phyloP scores from a whole-genome alignment of 2,113 vertebrate species.

The Tor tambroides region DNA sequence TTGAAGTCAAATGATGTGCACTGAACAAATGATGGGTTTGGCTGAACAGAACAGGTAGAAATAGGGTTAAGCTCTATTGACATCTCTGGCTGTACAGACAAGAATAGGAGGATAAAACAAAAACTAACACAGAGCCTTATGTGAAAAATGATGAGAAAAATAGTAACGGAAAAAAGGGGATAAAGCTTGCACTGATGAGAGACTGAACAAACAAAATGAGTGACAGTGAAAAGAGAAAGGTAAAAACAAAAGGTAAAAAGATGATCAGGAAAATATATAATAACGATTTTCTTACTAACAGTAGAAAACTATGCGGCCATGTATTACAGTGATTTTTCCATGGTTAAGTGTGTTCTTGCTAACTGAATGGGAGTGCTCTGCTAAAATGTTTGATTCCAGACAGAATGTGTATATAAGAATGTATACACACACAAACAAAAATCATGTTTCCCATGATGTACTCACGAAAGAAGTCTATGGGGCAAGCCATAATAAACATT shows the following conservation, averaged over 20 bases:
- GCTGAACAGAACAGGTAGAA: background rate
- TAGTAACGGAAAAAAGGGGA: background rate
- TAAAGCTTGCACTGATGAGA: constrained; percentile 49
- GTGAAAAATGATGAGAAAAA: background rate
- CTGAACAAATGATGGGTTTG: background rate
- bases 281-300: background rate
- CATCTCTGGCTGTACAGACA: background rate
- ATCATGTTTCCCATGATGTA: background rate
- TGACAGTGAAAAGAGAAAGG: constrained; percentile 9
- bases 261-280: background rate
- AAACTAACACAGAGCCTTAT: background rate
- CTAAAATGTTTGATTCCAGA: background rate
- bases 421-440: background rate
- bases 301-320: background rate
- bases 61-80: background rate
- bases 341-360: background rate
- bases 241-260: constrained; percentile 28
- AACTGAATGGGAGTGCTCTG: background rate
- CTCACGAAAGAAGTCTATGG: background rate
- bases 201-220: background rate
- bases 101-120: background rate
- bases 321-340: background rate
- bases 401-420: background rate
- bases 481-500: background rate
- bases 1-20: background rate